Evolutionary conservation across 2,888 invertebrate genomes (phyloP), one percentile per base, ranked within the genome.

Genomic region (Zelleria hepariella): DNA sequence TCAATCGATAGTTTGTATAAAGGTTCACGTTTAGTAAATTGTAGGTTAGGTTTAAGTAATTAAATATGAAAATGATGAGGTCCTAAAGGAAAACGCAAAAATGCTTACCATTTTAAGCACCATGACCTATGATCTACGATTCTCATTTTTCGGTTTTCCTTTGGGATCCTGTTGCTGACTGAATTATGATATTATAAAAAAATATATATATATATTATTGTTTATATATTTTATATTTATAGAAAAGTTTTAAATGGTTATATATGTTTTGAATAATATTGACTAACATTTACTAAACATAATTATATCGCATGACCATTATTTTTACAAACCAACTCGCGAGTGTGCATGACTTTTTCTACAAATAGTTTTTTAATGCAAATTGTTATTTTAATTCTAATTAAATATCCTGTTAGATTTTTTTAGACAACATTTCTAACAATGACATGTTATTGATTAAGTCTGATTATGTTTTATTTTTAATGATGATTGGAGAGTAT

Each of bases 241-340:
- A 42, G 15, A 3, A 42, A 15, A 42, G 32, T 42, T 42, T 42
- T 47, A 57, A 25, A 67, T 59, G 61, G 67, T 71, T 67, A 63
- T 61, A 55, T 64, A 57, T 64, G 67, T 79, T 86, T 85, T 85
- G 75, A 83, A 82, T 81, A 74, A 77, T 74, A 74, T 82, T 86
- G 86, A 88, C 87, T 88, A 88, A 88, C 87, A 81, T 76, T 67
- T 74, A 86, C 86, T 87, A 87, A 88, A 83, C 67, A 42, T 42
- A 42, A 66, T 80, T 86, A 79, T 85, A 84, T 83, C 77, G 87
- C 86, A 88, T 88, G 86, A 88, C 87, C 68, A 72, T 70, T 75
- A 79, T 81, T 62, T 74, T 74, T 82, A 82, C 72, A 67, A 73
- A 66, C 71, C 75, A 85, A 87, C 86, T 84, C 80, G 84, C 82